A percentile compares a stretch with the other conserved stretches of the same genome.
Conservation (phyloP, 1,140 invertebrate genomes). For the Lucilia cuprina region DNA sequence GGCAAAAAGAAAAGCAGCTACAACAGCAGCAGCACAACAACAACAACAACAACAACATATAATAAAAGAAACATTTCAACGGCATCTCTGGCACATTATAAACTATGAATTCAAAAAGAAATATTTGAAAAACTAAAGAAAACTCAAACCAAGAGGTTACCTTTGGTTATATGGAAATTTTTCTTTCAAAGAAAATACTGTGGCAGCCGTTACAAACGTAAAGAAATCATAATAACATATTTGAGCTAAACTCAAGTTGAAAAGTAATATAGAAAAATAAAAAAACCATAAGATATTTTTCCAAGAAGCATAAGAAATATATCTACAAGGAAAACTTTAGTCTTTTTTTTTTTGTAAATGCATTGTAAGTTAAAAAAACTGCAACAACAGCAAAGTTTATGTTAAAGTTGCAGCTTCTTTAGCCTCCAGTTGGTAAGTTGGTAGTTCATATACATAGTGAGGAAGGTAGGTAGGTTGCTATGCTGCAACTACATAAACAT, state of each 20-base stretch:
- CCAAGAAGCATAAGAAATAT: background rate
- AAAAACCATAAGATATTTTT: slow-evolving; percentile 7
- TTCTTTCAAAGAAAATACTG: slow-evolving; percentile 21
- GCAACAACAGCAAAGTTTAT: slow-evolving; percentile 14
- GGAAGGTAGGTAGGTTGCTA: background rate
- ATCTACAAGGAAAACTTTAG: background rate
- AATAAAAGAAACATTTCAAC: slow-evolving; percentile 8
- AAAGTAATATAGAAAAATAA: background rate
- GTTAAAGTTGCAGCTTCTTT: slow-evolving; percentile 14
- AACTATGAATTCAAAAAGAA: background rate
- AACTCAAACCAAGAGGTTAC: background rate
- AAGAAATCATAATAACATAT: slow-evolving; percentile 25
- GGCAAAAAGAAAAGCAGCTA: background rate
- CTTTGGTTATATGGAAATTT: slow-evolving; percentile 31
- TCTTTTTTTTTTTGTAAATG: background rate
- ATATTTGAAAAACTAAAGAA: background rate
- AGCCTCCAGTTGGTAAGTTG: slow-evolving; percentile 5
- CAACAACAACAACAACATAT: background rate
- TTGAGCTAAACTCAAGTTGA: slow-evolving; percentile 9
- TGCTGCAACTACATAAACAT: background rate
- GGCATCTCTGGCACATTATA: slow-evolving; percentile 20
- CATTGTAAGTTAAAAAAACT: background rate
- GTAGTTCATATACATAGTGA: slow-evolving; percentile 8
- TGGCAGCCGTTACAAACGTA: background rate
- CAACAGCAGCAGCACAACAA: background rate